These are phyloP conservation scores for Iguana delicatissima DNA, from an alignment of 2,797 vertebrate species.

Conservation along the genomic window DNA sequence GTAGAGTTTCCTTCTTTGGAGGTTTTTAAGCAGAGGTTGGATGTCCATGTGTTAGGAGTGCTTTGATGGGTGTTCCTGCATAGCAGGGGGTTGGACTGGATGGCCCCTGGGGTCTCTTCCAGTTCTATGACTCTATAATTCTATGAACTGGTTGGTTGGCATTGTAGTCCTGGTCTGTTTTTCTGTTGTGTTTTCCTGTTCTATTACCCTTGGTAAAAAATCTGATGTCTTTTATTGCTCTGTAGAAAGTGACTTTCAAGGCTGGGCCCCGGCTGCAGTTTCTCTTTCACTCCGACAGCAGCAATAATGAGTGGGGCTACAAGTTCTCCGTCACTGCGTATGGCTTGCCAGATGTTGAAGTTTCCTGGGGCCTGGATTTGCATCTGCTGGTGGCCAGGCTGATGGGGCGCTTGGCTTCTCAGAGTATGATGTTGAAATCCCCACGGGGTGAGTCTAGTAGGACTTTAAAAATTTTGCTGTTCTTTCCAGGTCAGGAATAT, in stretches of 20 bases:
- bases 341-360: constrained; percentile 92
- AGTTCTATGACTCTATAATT: too few species aligned
- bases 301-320: constrained; percentile 98
- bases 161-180: constrained; percentile 61
- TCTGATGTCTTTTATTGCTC: constrained; percentile 72
- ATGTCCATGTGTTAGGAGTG: too few species aligned
- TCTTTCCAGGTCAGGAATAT: not conserved
- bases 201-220: constrained; percentile 66
- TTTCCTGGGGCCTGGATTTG: constrained; percentile 96
- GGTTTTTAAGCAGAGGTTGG: too few species aligned
- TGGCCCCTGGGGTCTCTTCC: too few species aligned
- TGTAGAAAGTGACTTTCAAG: constrained; percentile 97
- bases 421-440: constrained; percentile 92
- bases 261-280: constrained; percentile 97
- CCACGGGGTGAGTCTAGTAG: constrained; percentile 83
- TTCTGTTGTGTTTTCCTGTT: constrained; percentile 60
- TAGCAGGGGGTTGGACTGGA: too few species aligned
- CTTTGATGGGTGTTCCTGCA: too few species aligned
- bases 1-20: too few species aligned
- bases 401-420: constrained; percentile 96
- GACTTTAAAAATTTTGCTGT: too few species aligned
- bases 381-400: constrained; percentile 94
- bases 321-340: constrained; percentile 94
- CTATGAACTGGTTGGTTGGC: not conserved
- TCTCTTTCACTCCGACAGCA: constrained; percentile 98